Percentiles rank a stretch among this genome's conserved stretches.
Conservation (phyloP, 2,888 invertebrate species). For the Baccha elongata region DNA sequence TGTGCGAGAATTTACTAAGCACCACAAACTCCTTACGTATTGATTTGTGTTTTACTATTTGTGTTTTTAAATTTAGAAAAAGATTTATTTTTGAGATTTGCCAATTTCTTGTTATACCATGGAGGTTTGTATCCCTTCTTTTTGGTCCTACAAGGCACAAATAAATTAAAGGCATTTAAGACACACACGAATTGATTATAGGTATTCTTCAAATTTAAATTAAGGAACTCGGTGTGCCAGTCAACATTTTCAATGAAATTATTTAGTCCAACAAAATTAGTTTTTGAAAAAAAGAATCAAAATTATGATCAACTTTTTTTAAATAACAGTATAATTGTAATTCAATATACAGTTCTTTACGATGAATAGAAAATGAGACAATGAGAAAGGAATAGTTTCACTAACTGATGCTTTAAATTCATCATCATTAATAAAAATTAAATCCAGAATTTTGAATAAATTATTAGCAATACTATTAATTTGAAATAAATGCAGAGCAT, state of each 20-base stretch:
- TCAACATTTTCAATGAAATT: background rate
- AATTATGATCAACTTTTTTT: background rate
- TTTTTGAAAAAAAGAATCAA: background rate
- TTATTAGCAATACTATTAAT: background rate
- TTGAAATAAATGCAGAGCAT: background rate
- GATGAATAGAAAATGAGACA: background rate
- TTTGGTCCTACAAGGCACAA: background rate
- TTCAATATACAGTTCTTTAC: slow-evolving; percentile 5
- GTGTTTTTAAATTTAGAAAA: background rate
- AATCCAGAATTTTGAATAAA: background rate
- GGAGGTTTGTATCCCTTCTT: background rate
- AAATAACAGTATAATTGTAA: background rate
- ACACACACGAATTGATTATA: background rate
- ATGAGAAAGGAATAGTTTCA: background rate
- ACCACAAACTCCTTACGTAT: background rate
- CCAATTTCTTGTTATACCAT: background rate
- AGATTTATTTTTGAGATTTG: background rate
- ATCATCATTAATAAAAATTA: background rate
- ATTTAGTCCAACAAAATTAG: background rate
- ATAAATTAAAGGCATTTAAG: background rate
- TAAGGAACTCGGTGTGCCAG: background rate
- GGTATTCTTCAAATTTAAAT: background rate
- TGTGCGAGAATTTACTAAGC: background rate
- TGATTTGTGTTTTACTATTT: background rate
- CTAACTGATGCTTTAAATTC: background rate